Base-by-base conservation (phyloP, 2,888 invertebrate species). In the Acanthosepion pharaonis region DNA sequence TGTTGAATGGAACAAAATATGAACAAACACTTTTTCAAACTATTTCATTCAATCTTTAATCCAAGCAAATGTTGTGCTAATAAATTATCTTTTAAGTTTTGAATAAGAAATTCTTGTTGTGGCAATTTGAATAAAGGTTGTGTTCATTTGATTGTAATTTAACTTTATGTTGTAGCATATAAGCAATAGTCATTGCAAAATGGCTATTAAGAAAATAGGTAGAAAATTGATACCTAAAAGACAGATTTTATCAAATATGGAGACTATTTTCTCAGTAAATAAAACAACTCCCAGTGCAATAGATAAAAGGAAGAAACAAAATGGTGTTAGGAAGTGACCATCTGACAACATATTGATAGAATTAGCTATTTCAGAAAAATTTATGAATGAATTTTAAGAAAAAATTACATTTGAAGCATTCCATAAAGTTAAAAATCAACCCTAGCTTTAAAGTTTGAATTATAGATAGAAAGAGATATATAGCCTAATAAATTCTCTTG, bases 91-190 rank as follows among this genome's bases (percentile, higher is more conserved):
- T 78, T 78, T 4, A 78, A 78, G 11, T 78, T 78, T 78, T 78
- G 78, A 78, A 78, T 78, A n/a, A 78, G 78, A 78, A 78, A 78
- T 78, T n/a, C 78, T 78, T 78, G 78, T 78, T 78, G n/a, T n/a
- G n/a, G 11, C n/a, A 78, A n/a, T 78, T 78, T 78, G 78, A 78
- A 78, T 78, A 78, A 33, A 78, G 78, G n/a, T 78, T 78, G 28
- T 78, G n/a, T 78, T 78, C n/a, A 78, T 78, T 78, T 78, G n/a
- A 78, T 78, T 78, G 78, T 78, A 78, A 78, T 5, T 78, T n/a
- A 78, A n/a, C 11, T 78, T 78, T 78, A n/a, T n/a, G 78, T 11
- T 33, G 11, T 78, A 78, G n/a, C 78, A 78, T n/a, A 78, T 18
- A n/a, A 78, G 78, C 59, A 59, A 23, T 59, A 59, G 59, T 20